Percentiles rank a stretch among this genome's conserved stretches.
phyloP scores from a whole-genome alignment of 2,797 vertebrate genomes.

The Dicrostonyx torquatus region DNA sequence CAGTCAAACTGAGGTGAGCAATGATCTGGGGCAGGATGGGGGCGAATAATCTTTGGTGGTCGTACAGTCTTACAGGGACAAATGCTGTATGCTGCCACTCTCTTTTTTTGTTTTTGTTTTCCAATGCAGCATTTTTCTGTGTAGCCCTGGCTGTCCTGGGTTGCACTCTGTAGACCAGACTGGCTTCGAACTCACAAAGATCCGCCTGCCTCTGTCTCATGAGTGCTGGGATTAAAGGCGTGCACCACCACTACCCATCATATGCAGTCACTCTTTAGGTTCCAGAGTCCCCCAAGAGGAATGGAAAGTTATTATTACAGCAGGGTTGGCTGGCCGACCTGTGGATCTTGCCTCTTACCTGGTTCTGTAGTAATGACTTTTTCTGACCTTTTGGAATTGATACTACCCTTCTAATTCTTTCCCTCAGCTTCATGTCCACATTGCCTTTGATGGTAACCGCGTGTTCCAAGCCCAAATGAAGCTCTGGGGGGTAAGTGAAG shows the following conservation, averaged over 20 bases:
- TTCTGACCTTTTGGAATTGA: conserved; percentile 50
- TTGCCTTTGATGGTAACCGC: conserved; percentile 93
- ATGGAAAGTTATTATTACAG: not conserved
- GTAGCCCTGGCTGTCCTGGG: not conserved
- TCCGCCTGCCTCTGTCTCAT: not conserved
- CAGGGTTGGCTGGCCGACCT: not conserved
- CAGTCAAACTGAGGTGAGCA: conserved; percentile 91
- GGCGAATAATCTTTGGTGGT: conserved; percentile 28
- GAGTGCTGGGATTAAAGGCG: not conserved
- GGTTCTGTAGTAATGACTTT: not conserved
- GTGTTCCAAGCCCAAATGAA: conserved; percentile 92
- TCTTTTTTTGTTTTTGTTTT: not conserved
- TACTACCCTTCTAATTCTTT: conserved; percentile 66
- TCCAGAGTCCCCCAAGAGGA: not conserved
- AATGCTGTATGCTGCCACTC: not conserved
- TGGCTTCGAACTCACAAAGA: not conserved
- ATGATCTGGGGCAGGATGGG: conserved; percentile 2
- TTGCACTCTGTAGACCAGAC: not conserved
- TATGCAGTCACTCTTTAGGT: not conserved
- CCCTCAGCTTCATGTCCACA: conserved; percentile 89
- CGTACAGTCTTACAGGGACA: not conserved
- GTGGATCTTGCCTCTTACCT: not conserved
- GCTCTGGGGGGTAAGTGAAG: conserved; percentile 94
- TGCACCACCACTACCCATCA: fast-evolving
- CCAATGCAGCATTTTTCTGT: not conserved